These are phyloP conservation scores for Chelonia mydas DNA, from an alignment of 2,797 vertebrate genomes.

Conservation along the genomic window DNA sequence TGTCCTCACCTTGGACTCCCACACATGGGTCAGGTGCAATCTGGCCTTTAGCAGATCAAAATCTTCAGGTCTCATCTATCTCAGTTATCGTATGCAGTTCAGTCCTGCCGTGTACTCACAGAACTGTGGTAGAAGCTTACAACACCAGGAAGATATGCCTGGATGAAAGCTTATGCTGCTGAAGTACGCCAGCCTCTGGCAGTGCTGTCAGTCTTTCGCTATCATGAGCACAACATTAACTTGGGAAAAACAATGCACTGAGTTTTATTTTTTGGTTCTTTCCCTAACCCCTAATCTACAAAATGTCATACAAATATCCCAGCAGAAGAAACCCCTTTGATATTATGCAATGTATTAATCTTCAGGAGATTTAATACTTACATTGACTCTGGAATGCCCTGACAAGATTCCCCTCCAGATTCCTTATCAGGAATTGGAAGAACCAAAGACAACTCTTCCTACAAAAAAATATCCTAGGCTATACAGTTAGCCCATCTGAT, in stretches of 20 bases:
- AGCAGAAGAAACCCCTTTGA: background rate
- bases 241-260: background rate
- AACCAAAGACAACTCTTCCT: background rate
- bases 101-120: background rate
- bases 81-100: background rate
- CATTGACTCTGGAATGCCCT: background rate
- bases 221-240: background rate
- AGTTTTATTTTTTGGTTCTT: background rate
- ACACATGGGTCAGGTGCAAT: background rate
- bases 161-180: slow-evolving; percentile 59
- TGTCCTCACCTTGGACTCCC: background rate
- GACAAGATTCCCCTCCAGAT: background rate
- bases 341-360: background rate
- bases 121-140: slow-evolving; percentile 43
- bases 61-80: slow-evolving; percentile 12
- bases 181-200: slow-evolving; percentile 24
- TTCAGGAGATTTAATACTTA: background rate
- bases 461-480: background rate
- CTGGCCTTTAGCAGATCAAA: background rate
- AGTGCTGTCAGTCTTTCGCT: background rate
- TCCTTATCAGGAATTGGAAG: background rate
- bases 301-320: background rate
- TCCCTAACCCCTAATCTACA: background rate
- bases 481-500: background rate
- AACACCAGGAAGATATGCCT: slow-evolving; percentile 62